phyloP scores from a whole-genome alignment of 2,113 vertebrate species.

The Oncorhynchus kisutch region DNA sequence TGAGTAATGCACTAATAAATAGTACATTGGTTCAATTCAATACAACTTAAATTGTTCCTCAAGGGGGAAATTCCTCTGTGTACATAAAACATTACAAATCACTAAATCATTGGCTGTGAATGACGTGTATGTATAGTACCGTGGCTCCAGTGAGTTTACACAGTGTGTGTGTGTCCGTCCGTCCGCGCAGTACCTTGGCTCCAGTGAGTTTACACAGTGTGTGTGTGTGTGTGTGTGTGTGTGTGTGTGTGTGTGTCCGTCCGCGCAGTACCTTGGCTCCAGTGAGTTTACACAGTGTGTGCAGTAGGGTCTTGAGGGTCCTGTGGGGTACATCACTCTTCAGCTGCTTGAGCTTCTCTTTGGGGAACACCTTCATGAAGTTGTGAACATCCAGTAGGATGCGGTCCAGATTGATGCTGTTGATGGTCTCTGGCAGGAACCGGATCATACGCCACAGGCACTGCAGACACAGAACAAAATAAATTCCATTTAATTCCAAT shows the following conservation, averaged over 20 bases:
- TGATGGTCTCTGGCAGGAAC: slow-evolving; percentile 90
- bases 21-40: too few relatives aligned
- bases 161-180: too few relatives aligned
- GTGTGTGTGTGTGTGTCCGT: too few relatives aligned
- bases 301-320: slow-evolving; percentile 92
- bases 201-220: too few relatives aligned
- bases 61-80: neutral
- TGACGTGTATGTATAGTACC: neutral
- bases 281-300: slow-evolving; percentile 91
- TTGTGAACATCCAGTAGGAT: slow-evolving; percentile 94
- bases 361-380: slow-evolving; percentile 97
- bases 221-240: too few relatives aligned
- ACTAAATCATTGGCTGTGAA: neutral
- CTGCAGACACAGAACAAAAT: slow-evolving; percentile 58
- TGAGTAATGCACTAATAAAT: too few relatives aligned
- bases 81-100: neutral
- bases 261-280: slow-evolving; percentile 74
- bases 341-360: slow-evolving; percentile 94
- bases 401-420: slow-evolving; percentile 92
- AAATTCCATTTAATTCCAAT: too few relatives aligned
- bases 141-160: too few relatives aligned
- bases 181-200: too few relatives aligned
- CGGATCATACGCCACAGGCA: slow-evolving; percentile 98
- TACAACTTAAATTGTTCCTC: too few relatives aligned
- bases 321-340: slow-evolving; percentile 94